Evolutionary conservation across 2,797 vertebrate genomes (phyloP).

Genomic region (Sitta carolinensis): DNA sequence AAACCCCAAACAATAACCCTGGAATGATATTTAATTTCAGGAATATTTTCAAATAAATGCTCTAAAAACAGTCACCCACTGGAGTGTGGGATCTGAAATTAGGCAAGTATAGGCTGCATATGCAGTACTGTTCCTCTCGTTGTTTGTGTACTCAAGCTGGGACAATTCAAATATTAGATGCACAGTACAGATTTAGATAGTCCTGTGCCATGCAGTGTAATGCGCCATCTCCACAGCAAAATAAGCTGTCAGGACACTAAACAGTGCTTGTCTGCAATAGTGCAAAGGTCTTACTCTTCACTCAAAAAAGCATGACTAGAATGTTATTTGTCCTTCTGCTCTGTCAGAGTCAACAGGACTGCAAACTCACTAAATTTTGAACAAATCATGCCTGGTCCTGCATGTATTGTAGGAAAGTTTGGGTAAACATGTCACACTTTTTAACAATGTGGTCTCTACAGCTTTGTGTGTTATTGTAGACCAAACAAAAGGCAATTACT

Average conservation of each 20-base stretch:
- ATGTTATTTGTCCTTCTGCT: background rate
- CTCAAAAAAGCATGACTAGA: accelerated
- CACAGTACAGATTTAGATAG: background rate
- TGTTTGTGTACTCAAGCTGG: background rate
- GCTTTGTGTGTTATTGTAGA: background rate
- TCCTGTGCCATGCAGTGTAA: background rate
- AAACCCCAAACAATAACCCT: background rate
- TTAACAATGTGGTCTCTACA: background rate
- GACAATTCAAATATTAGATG: background rate
- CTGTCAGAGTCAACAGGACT: background rate
- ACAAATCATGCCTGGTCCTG: accelerated
- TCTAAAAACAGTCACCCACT: background rate
- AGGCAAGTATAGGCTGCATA: background rate
- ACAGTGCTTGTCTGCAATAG: background rate
- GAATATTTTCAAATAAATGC: background rate
- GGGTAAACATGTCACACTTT: background rate
- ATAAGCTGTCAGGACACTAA: background rate
- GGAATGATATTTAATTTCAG: background rate
- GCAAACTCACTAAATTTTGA: background rate
- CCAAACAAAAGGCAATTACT: background rate
- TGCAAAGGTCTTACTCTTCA: background rate
- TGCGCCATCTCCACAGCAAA: background rate
- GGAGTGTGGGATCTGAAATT: background rate
- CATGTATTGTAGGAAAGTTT: background rate
- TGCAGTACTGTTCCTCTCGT: background rate